A percentile compares a stretch with the other conserved stretches of the same genome.
phyloP scores from a whole-genome alignment of 2,113 vertebrate species.

The Nicator chloris region DNA sequence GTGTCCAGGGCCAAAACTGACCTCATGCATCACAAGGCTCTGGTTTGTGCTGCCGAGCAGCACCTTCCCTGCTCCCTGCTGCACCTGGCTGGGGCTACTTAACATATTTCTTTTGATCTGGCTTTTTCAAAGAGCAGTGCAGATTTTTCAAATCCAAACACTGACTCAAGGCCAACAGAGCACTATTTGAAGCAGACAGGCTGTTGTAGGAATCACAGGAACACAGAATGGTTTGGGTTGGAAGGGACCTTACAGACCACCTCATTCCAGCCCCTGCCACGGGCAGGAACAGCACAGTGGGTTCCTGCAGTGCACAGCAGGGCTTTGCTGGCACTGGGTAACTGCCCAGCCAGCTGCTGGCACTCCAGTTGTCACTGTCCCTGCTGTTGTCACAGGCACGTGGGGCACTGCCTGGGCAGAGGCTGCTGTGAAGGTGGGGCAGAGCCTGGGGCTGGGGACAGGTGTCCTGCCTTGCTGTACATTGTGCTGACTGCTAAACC shows the following conservation, averaged over 20 bases:
- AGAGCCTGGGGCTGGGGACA: background rate
- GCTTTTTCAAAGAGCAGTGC: background rate
- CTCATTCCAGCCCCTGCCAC: background rate
- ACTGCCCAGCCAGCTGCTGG: background rate
- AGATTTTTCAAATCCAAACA: background rate
- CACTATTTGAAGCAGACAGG: background rate
- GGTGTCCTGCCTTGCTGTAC: rapidly evolving
- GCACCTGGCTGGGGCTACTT: background rate
- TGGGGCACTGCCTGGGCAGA: background rate
- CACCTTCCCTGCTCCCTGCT: background rate
- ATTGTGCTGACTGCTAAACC: background rate
- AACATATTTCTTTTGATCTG: background rate
- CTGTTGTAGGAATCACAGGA: background rate
- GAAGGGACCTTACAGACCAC: background rate
- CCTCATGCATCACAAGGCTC: background rate
- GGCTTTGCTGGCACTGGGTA: background rate
- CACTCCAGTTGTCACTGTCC: background rate
- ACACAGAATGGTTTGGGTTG: background rate
- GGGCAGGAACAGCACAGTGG: background rate
- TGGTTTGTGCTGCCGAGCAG: background rate
- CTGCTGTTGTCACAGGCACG: background rate
- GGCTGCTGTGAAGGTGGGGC: background rate
- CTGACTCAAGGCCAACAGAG: rapidly evolving
- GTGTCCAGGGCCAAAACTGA: background rate
- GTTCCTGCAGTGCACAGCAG: background rate